Conservation (phyloP, 2,797 vertebrate species). For the Margarornis squamiger region DNA sequence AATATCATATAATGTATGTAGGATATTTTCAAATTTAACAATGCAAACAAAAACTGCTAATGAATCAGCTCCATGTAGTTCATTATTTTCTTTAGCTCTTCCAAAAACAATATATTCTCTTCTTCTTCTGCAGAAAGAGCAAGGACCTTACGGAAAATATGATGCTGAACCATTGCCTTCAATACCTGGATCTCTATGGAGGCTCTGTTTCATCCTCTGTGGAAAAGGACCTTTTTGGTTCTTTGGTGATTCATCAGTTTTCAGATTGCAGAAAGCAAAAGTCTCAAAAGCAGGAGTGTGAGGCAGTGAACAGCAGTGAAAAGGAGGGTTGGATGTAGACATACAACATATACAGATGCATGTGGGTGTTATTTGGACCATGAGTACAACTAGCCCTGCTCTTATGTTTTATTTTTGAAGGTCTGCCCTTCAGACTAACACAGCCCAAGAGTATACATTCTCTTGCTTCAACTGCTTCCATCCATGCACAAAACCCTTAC, state of each 20-base stretch:
- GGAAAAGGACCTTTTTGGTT: neutral
- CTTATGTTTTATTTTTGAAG: neutral
- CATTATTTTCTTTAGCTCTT: conserved; percentile 40
- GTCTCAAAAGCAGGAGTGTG: neutral
- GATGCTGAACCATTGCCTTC: neutral
- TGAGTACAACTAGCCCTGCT: neutral
- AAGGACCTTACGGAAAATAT: neutral
- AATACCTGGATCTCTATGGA: neutral
- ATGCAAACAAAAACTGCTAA: conserved; percentile 26
- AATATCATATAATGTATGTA: conserved; percentile 39
- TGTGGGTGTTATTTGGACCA: neutral
- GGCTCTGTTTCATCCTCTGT: neutral
- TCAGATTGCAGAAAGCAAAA: neutral
- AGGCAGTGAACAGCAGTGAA: neutral
- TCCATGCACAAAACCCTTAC: neutral
- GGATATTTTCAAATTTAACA: conserved; percentile 61
- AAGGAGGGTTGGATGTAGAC: neutral
- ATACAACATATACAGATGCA: neutral
- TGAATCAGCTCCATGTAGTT: conserved; percentile 13
- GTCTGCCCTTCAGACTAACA: neutral
- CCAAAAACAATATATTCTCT: neutral
- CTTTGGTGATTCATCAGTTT: neutral
- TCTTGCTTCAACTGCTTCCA: neutral
- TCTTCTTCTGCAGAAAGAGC: neutral
- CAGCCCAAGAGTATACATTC: neutral